Conservation (phyloP, 2,888 invertebrate species). For the Gordius sp. region DNA sequence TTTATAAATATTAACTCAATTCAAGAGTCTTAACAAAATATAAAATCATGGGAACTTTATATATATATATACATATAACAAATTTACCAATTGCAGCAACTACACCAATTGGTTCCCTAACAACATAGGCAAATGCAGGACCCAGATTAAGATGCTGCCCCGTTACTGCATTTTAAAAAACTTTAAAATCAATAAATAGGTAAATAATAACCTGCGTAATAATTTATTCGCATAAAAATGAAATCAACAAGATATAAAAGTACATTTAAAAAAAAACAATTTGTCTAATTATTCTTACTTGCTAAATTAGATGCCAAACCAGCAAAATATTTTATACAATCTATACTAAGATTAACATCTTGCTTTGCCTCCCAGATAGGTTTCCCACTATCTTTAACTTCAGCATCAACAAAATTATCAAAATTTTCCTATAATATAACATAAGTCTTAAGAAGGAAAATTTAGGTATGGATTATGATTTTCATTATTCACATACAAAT, state of each 20-base stretch:
- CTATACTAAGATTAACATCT: conserved; percentile 34
- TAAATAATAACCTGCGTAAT: conserved; percentile 16
- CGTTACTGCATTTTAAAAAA: conserved; percentile 20
- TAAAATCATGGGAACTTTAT: neutral
- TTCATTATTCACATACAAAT: too few relatives aligned
- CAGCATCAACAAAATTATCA: conserved; percentile 28
- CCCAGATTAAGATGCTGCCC: conserved; percentile 32
- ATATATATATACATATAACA: neutral
- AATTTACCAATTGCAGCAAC: conserved; percentile 32
- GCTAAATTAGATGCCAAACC: conserved; percentile 28
- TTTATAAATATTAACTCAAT: too few relatives aligned
- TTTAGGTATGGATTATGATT: too few relatives aligned
- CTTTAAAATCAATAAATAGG: neutral
- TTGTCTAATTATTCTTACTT: conserved; percentile 15
- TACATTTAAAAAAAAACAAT: too few relatives aligned
- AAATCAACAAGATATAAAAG: too few relatives aligned
- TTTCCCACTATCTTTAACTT: conserved; percentile 34
- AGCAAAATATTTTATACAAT: conserved; percentile 34
- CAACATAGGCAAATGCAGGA: conserved; percentile 31
- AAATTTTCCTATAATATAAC: conserved; percentile 25
- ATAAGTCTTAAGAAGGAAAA: too few relatives aligned
- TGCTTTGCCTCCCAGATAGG: conserved; percentile 34
- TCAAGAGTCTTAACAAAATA: too few relatives aligned
- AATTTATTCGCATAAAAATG: conserved; percentile 14
- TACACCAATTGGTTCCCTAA: conserved; percentile 34